Evolutionary conservation across 2,797 vertebrate genomes (phyloP), one percentile per base, ranked within the genome.

Genomic region (Pampus argenteus): DNA sequence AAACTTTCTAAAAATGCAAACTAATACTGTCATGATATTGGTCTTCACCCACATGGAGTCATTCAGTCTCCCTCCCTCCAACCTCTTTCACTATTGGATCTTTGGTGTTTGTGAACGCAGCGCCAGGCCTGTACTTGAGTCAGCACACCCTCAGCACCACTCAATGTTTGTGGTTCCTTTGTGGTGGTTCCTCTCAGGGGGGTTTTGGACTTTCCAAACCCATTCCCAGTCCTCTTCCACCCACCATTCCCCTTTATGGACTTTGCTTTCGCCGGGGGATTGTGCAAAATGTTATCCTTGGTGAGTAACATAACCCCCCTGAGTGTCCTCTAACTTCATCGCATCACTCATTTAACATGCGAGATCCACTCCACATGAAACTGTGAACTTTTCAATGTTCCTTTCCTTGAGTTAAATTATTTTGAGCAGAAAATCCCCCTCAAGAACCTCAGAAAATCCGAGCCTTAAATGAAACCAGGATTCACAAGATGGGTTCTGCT

Each of bases 401-500:
- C 17, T 59, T 54, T 73, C 26, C 62, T 48, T 68, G 6, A 14
- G 61, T 67, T 20, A n/a, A 75, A 42, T 56, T 54, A 34, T 57
- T 73, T 73, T 49, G 44, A 59, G 57, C 38, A 57, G 49, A 79
- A 83, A 86, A 77, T 65, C 9, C 13, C 42, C 26, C 28, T 56
- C 14, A 31, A 60, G 56, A 66, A 58, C 56, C 42, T 73, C 25
- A 61, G 45, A 2, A 77, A 57, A 14, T 23, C 28, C 10, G 64
- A 73, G 48, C 11, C 9, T 73, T 69, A 84, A 88, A 62, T 82
- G 45, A 85, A 90, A 85, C 71, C 78, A 84, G 78, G 58, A 88
- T 59, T 82, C 65, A 64, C 15, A 25, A 67, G 48, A 81, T 26
- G 65, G 73, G 74, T 59, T 59, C 52, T 31, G 55, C 70, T 83